phyloP scores from a whole-genome alignment of 2,113 vertebrate genomes.

The Rhinopithecus roxellana region DNA sequence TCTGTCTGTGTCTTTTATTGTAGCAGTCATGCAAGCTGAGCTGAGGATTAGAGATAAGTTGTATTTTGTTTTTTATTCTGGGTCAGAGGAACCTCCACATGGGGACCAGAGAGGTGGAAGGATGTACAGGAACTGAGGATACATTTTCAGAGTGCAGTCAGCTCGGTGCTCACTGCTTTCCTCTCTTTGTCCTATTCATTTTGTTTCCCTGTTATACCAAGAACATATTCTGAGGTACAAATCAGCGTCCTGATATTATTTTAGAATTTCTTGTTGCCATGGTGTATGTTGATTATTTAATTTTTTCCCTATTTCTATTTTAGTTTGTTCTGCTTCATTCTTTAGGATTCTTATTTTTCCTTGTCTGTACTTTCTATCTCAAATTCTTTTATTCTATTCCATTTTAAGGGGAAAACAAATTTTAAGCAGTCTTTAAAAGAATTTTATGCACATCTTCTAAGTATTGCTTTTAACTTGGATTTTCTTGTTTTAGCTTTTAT shows the following conservation, averaged over 20 bases:
- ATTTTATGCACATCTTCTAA: conserved; percentile 32
- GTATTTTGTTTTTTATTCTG: not conserved
- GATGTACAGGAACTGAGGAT: not conserved
- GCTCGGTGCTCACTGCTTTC: not conserved
- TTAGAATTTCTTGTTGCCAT: conserved; percentile 64
- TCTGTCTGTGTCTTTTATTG: not conserved
- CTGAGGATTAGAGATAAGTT: not conserved
- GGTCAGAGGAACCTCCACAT: not conserved
- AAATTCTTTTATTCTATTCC: not conserved
- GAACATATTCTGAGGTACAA: not conserved
- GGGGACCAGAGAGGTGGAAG: not conserved
- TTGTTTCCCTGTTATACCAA: not conserved
- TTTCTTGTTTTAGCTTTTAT: conserved; percentile 59
- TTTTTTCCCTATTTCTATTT: conserved; percentile 50
- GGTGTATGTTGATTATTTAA: conserved; percentile 41
- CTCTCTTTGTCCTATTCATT: not conserved
- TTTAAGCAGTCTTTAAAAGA: conserved; percentile 46
- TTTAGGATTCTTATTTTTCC: conserved; percentile 15
- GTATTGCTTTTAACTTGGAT: conserved; percentile 52
- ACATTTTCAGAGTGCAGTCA: not conserved
- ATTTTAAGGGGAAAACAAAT: conserved; percentile 42
- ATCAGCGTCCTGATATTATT: conserved; percentile 43
- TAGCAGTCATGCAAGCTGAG: not conserved
- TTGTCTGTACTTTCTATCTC: conserved; percentile 28
- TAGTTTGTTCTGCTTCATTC: conserved; percentile 52